Conservation (phyloP, 1,140 invertebrate genomes). For the Hypothenemus hampei region DNA sequence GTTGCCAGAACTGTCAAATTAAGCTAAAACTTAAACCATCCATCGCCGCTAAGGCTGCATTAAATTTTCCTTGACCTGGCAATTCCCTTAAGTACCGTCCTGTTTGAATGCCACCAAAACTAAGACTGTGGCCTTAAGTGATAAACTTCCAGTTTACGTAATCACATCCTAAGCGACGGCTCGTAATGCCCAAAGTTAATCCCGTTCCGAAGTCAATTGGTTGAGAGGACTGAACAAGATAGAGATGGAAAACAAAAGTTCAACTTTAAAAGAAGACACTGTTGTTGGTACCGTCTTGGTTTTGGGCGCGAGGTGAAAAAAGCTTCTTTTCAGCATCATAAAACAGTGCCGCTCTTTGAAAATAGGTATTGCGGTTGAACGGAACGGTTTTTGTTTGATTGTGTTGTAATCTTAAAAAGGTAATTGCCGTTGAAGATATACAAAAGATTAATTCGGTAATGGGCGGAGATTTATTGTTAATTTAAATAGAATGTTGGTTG, state of each 20-base stretch:
- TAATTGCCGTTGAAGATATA: slow-evolving; percentile 20
- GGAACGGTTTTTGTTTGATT: slow-evolving; percentile 1
- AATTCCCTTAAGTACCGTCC: too few species aligned
- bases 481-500: too few species aligned
- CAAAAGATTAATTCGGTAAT: slow-evolving; percentile 11
- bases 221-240: too few species aligned
- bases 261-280: too few species aligned
- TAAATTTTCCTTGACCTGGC: too few species aligned
- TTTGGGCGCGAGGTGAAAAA: slow-evolving; percentile 5
- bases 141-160: neutral
- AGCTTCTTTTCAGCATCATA: too few species aligned
- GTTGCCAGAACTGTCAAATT: too few species aligned
- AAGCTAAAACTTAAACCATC: too few species aligned
- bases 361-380: slow-evolving; percentile 7
- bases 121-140: neutral
- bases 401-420: slow-evolving; percentile 12
- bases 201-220: slow-evolving; percentile 29
- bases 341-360: slow-evolving; percentile 7
- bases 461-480: slow-evolving; percentile 1
- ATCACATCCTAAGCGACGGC: slow-evolving; percentile 1
- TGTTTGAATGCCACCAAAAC: too few species aligned
- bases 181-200: slow-evolving; percentile 26
- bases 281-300: slow-evolving; percentile 4
- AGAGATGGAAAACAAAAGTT: too few species aligned
- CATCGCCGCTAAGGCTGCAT: too few species aligned